Percentiles rank a stretch among this genome's conserved stretches.
These are phyloP conservation scores for Callopanchax toddi DNA, from an alignment of 2,113 vertebrate species.

Conservation along the genomic window DNA sequence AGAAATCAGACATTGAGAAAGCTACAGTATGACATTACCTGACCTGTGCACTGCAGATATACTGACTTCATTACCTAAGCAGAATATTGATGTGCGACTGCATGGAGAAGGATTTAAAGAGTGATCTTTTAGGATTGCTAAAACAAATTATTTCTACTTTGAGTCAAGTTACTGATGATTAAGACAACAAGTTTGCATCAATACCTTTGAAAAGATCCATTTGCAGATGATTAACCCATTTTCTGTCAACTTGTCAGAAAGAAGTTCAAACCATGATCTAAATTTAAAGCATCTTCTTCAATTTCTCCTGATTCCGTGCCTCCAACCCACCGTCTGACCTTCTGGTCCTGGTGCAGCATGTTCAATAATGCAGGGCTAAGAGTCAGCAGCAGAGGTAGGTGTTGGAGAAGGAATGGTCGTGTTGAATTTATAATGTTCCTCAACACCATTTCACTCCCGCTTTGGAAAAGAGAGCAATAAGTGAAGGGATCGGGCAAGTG, in stretches of 20 bases:
- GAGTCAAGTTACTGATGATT: no score
- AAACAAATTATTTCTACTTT: no score
- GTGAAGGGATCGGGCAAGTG: constrained; percentile 15
- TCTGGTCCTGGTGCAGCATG: constrained; percentile 53
- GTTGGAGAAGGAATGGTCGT: constrained; percentile 16
- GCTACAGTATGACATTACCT: constrained; percentile 35
- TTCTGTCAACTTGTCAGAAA: constrained; percentile 24
- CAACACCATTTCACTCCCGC: constrained; percentile 34
- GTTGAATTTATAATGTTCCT: constrained; percentile 47
- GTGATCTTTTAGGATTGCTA: no score
- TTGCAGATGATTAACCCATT: no score
- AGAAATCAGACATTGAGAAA: constrained; percentile 42
- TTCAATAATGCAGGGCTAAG: constrained; percentile 75
- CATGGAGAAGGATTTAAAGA: neutral
- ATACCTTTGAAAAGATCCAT: no score
- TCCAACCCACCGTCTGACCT: constrained; percentile 47
- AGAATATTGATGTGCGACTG: constrained; percentile 63
- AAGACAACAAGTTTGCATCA: no score
- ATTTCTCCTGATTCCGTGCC: constrained; percentile 41
- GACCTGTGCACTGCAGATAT: constrained; percentile 51
- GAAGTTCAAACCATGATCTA: constrained; percentile 47
- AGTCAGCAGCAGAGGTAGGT: constrained; percentile 24
- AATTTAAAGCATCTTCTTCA: constrained; percentile 52
- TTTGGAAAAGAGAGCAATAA: constrained; percentile 35
- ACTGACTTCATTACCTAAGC: constrained; percentile 27